Conservation (phyloP, 2,113 vertebrate genomes). For the Lepisosteus osseus region DNA sequence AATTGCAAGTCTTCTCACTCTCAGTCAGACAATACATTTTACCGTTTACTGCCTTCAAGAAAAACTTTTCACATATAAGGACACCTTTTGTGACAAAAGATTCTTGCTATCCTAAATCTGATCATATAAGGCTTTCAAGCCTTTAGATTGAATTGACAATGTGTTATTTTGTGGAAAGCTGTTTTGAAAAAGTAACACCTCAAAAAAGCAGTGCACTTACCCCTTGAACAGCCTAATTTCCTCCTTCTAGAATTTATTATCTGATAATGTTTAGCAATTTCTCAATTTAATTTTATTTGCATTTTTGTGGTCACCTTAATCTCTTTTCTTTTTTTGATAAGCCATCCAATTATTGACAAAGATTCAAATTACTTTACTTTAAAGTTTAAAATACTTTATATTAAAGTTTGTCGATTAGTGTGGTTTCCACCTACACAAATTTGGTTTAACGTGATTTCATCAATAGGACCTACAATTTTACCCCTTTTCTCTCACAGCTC, state of each 20-base stretch:
- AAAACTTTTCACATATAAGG: no score
- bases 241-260: slow-evolving; percentile 61
- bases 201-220: slow-evolving; percentile 32
- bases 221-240: slow-evolving; percentile 48
- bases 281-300: slow-evolving; percentile 38
- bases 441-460: no score
- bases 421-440: no score
- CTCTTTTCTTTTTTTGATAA: slow-evolving; percentile 19
- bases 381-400: no score
- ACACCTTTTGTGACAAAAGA: no score
- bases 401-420: no score
- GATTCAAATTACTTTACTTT: slow-evolving; percentile 15
- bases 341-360: slow-evolving; percentile 18
- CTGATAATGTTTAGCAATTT: slow-evolving; percentile 55
- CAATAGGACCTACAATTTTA: no score
- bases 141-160: slow-evolving; percentile 49
- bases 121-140: slow-evolving; percentile 5
- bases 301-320: slow-evolving; percentile 40
- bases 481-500: no score
- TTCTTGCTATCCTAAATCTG: no score
- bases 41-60: neutral
- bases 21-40: neutral
- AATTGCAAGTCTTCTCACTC: neutral
- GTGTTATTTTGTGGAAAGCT: slow-evolving; percentile 33
- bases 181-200: slow-evolving; percentile 39